Evolutionary conservation across 1,140 invertebrate genomes (phyloP).

Genomic region (Achroia grisella): DNA sequence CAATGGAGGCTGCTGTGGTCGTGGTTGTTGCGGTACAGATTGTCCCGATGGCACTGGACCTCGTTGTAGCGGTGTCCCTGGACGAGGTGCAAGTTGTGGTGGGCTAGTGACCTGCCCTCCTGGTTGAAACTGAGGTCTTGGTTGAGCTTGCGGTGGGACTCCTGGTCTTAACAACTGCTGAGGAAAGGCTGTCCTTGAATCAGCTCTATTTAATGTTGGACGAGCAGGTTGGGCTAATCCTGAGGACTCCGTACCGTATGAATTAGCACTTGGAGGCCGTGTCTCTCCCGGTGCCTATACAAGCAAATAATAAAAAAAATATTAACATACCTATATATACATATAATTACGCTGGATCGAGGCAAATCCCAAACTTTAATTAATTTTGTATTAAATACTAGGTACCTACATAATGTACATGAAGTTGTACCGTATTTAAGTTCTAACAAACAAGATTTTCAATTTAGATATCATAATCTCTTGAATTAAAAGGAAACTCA

Average conservation of each 20-base stretch:
- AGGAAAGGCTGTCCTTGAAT: constrained; percentile 59
- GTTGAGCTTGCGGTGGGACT: constrained; percentile 38
- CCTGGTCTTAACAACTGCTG: constrained; percentile 35
- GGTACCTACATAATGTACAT: no score
- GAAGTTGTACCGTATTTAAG: no score
- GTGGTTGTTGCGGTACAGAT: constrained; percentile 27
- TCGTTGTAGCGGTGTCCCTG: constrained; percentile 31
- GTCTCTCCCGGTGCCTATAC: constrained; percentile 47
- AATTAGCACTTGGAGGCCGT: constrained; percentile 35
- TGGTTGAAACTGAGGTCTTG: constrained; percentile 62
- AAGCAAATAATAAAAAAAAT: constrained; percentile 4
- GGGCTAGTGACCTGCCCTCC: constrained; percentile 56
- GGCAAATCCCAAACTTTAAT: no score
- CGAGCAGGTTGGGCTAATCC: constrained; percentile 28
- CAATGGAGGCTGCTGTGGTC: constrained; percentile 21
- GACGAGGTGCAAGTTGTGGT: constrained; percentile 36
- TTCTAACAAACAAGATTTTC: no score
- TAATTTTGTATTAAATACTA: no score
- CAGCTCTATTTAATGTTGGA: constrained; percentile 58
- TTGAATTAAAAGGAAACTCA: no score
- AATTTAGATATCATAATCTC: no score
- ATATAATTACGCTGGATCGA: no score
- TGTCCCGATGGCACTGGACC: constrained; percentile 31
- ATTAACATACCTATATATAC: no score
- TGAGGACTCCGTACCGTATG: constrained; percentile 24